Conservation (phyloP, 2,113 vertebrate genomes). For the Columbina picui region DNA sequence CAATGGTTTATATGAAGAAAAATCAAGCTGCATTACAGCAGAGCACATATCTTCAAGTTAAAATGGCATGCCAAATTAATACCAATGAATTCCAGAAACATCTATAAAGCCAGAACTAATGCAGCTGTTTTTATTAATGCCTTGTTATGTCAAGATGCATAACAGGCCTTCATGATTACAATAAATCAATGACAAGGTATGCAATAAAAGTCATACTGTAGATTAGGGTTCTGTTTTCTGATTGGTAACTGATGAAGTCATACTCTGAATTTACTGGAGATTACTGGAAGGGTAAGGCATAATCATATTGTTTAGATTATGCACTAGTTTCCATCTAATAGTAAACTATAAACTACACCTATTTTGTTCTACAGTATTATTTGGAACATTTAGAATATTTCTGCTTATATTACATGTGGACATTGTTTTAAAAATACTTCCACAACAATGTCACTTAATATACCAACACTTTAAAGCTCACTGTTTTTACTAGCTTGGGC, state of each 20-base stretch:
- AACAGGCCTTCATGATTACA: slow-evolving; percentile 10
- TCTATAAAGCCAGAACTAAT: slow-evolving; percentile 15
- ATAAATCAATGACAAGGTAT: neutral
- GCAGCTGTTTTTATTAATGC: neutral
- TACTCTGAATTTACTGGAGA: neutral
- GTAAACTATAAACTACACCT: neutral
- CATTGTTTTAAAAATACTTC: neutral
- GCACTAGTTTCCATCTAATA: neutral
- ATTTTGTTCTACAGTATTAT: neutral
- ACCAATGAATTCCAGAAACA: slow-evolving; percentile 7
- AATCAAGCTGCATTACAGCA: neutral
- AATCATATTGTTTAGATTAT: slow-evolving; percentile 37
- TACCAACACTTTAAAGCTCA: neutral
- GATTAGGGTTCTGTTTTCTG: neutral
- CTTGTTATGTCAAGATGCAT: neutral
- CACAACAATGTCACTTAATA: neutral
- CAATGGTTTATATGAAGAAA: neutral
- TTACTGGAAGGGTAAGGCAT: neutral
- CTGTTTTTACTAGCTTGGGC: neutral
- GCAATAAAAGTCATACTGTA: neutral
- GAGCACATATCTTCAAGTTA: neutral
- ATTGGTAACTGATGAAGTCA: neutral
- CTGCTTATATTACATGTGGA: neutral
- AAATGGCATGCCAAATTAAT: neutral
- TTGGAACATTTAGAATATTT: neutral